Evolutionary conservation across 2,797 vertebrate species (phyloP).

Genomic region (Bradypodion pumilum): DNA sequence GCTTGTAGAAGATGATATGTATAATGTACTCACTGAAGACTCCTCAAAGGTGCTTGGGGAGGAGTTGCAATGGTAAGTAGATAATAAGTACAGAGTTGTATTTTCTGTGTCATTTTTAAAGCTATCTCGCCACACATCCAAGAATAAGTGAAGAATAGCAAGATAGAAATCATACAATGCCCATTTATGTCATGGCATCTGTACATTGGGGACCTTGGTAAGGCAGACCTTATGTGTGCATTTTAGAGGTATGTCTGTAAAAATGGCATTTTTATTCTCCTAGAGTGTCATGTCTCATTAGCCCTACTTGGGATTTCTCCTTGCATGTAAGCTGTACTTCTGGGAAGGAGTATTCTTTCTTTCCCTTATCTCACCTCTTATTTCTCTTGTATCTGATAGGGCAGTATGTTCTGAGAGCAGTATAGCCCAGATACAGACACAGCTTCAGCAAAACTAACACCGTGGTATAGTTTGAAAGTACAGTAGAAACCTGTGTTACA

Average conservation of each 20-base stretch:
- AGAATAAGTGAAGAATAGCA: not conserved
- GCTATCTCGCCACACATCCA: not conserved
- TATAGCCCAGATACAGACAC: not conserved
- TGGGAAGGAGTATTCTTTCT: not conserved
- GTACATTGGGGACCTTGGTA: too few species aligned
- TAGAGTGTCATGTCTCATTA: not conserved
- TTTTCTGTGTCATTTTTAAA: not conserved
- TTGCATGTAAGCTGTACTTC: not conserved
- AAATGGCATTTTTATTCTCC: not conserved
- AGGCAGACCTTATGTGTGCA: not conserved
- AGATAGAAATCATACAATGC: not conserved
- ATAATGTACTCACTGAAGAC: constrained; percentile 88
- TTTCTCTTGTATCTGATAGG: not conserved
- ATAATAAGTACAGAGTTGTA: not conserved
- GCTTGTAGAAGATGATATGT: constrained; percentile 95
- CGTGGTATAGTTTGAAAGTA: not conserved
- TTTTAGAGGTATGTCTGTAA: not conserved
- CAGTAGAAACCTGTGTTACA: too few species aligned
- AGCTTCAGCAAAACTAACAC: not conserved
- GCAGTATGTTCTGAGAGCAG: not conserved
- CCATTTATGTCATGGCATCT: not conserved
- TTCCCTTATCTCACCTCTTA: not conserved
- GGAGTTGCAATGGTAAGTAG: constrained; percentile 86
- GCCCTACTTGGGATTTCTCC: not conserved
- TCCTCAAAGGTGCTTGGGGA: constrained; percentile 87